Percentiles rank a stretch among this genome's conserved stretches.
Evolutionary conservation across 2,888 invertebrate species (phyloP).

Genomic region (Nomada ruficornis): DNA sequence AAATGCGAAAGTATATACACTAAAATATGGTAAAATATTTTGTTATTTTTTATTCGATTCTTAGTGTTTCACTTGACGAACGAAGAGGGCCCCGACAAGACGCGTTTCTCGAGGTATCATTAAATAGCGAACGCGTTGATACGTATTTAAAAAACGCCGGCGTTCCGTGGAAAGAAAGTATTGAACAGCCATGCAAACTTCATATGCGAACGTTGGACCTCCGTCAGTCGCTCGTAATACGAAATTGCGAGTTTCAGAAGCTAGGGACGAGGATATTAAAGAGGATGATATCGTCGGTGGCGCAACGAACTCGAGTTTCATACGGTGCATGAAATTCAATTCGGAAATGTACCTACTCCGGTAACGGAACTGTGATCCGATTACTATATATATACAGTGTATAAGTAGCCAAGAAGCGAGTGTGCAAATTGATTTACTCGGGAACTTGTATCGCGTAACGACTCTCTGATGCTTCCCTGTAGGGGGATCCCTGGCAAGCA

Average conservation of each 20-base stretch:
- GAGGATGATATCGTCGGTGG: slow-evolving; percentile 37
- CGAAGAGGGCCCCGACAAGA: too few relatives aligned
- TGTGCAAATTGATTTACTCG: slow-evolving; percentile 20
- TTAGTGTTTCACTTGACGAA: too few relatives aligned
- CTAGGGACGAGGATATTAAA: slow-evolving; percentile 38
- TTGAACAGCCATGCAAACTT: slow-evolving; percentile 16
- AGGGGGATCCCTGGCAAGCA: neutral
- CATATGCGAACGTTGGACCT: slow-evolving; percentile 28
- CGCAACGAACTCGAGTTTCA: slow-evolving; percentile 15
- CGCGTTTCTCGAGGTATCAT: neutral
- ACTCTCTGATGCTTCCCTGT: slow-evolving; percentile 12
- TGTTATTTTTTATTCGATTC: too few relatives aligned
- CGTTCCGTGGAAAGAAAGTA: slow-evolving; percentile 5
- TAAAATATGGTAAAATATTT: too few relatives aligned
- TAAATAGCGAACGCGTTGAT: neutral
- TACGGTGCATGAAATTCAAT: slow-evolving; percentile 17
- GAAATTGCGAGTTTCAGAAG: slow-evolving; percentile 46
- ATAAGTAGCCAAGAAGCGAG: slow-evolving; percentile 4
- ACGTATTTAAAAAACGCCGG: neutral
- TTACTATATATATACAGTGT: slow-evolving; percentile 7
- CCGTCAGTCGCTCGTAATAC: slow-evolving; percentile 28
- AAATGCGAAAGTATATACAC: too few relatives aligned
- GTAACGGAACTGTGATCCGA: slow-evolving; percentile 15
- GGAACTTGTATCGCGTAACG: slow-evolving; percentile 4
- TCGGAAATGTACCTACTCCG: slow-evolving; percentile 20